Conservation (phyloP, 2,797 vertebrate genomes). For the Mus minutoides region DNA sequence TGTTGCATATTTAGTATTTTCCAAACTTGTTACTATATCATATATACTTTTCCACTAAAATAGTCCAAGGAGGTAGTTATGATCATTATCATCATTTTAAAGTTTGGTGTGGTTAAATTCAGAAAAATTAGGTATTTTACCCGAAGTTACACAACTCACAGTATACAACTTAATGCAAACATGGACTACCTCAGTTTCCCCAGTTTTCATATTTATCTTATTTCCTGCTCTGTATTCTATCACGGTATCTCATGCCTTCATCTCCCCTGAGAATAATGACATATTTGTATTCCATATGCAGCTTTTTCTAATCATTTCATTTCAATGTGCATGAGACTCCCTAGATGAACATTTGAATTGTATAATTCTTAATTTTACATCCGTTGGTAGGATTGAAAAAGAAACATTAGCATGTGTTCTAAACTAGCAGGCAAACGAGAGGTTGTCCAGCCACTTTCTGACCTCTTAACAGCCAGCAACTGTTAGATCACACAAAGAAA, state of each 20-base stretch:
- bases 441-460: not conserved
- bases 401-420: not conserved
- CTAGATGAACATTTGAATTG: constrained; percentile 1
- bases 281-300: not conserved
- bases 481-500: not conserved
- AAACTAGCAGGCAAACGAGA: constrained; percentile 30
- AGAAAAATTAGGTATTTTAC: constrained; percentile 23
- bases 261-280: not conserved
- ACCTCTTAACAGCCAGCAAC: not conserved
- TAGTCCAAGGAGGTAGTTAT: not conserved
- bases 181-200: not conserved
- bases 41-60: not conserved
- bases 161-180: not conserved
- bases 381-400: not conserved
- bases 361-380: constrained; percentile 6
- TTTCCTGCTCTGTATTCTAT: not conserved
- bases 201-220: not conserved
- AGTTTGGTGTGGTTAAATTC: constrained; percentile 33
- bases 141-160: not conserved
- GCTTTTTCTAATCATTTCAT: constrained; percentile 19
- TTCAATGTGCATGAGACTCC: constrained; percentile 5
- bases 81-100: constrained; percentile 42
- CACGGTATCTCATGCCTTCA: not conserved
- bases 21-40: not conserved
- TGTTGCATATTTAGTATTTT: constrained; percentile 39